Evolutionary conservation across 1,140 invertebrate species (phyloP), one percentile per base, ranked within the genome.

Genomic region (Pollicipes pollicipes): DNA sequence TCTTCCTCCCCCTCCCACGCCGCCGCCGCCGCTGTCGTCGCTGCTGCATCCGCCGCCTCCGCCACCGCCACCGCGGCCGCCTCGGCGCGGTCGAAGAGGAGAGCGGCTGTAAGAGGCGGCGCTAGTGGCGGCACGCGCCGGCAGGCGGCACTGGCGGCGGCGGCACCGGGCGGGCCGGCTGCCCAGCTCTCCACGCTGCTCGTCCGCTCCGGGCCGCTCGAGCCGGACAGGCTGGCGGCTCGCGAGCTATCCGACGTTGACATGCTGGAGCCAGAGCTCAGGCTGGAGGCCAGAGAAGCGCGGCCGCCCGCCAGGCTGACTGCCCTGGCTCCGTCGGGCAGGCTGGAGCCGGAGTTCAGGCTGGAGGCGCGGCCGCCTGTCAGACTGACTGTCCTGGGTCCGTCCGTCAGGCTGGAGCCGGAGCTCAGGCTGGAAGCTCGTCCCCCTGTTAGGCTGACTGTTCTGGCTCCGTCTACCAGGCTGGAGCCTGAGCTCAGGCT

Each of bases 21-120:
- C 4, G 63, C 70, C 21, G n/a, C 70, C 68, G 37, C 24, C 68
- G 70, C 30, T 69, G 69, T 30, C 13, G 37, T 24, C 37, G 37
- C 10, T n/a, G n/a, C n/a, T n/a, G n/a, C n/a, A n/a, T 27, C 30
- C 10, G 3, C 70, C 8, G 17, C 70, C 4, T 26, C 70, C 21
- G n/a, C 70, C 68, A n/a, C 24, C 68, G 70, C 29, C 26, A 66
- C 69, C 67, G 30, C 67, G 26, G 66, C 32, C 8, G 37, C 32
- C 28, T 37, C 69, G 6, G 66, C 69, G 17, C 37, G 28, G 16
- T 30, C 66, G 31, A 29, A 37, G 16, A 69, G 16, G 2, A 35
- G 35, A 13, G 3, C 3, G 17, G 37, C 32, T 3, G 10, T 69
- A 24, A 69, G 3, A 16, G 66, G 37, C 16, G 66, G 26, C 69